Evolutionary conservation across 1,140 invertebrate species (phyloP), one percentile per base, ranked within the genome.

Genomic region (Formica selysi): DNA sequence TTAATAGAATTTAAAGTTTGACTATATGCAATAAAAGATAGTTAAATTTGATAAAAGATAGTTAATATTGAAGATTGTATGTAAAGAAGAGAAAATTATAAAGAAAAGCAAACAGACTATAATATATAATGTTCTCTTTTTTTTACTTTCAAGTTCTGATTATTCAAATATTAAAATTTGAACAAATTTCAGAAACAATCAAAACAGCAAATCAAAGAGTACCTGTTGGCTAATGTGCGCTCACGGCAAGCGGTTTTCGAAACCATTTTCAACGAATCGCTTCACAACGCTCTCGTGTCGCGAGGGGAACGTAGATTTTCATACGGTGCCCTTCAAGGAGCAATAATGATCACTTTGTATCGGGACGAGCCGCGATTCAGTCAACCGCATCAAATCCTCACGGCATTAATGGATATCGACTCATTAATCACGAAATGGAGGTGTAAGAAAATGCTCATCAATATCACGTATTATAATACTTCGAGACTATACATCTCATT

Each of bases 381-480:
- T 90, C 98, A 99, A 93, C 99, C 99, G 0, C 98, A 99, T 96
- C 99, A 99, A 94, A 96, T 99, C 70, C 96, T 99, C 0, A 98
- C 97, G 0, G 96, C 98, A 5, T 96, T 99, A 1, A 99, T 99
- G 98, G 99, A 99, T 93, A 99, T 99, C 48, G 99, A 99, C 95
- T 98, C 98, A 1, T 96, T 99, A 68, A 98, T 99, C 87, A 99
- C 99, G n/a, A 99, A 99, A 95, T 99, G 99, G 99, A 96, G 99
- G 95, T 99, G 99, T 99, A 96, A 97, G 97, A 96, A 61, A 64
- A 54, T 29, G 44, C 74, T 76, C 59, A 32, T 41, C 62, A 13
- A 13, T 38, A 44, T 62, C 61, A 16, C 6, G 1, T 51, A 19
- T 51, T 19, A 51, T 51, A 51, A 51, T 19, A 51, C 48, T 4